Base-by-base conservation (phyloP, 2,888 invertebrate species). In the Morpho deidamia region DNA sequence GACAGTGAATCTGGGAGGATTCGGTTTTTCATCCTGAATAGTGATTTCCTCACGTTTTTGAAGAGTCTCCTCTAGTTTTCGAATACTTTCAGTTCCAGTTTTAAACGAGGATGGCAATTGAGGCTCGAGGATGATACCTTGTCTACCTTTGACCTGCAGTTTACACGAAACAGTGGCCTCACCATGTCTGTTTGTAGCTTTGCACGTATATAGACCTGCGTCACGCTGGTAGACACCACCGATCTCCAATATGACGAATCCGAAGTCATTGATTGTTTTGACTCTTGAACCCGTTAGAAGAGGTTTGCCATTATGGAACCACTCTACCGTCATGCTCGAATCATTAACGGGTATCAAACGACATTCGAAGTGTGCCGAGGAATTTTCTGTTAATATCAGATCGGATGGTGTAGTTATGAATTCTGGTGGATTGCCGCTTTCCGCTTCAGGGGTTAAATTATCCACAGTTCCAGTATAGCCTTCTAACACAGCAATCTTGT, bases 221-320 rank as follows among this genome's bases (percentile, higher is more conserved):
- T 99, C 99, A 52, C 97, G 93, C 78, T 96, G 96, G 71, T 97
- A 97, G 55, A 98, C 96, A 59, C 97, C 98, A 44, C 96, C 94
- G 53, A 99, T 95, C 90, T 99, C 99, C 60, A 99, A 91, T 66
- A 99, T 98, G 7, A 99, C 98, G 78, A 97, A 98, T 51, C 99
- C 99, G 83, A 99, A 99, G 77, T 99, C 99, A 72, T 97, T 97
- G 66, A 98, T 97, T 0, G 98, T 98, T 83, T 98, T 98, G 64
- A 98, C 95, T 74, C 98, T 93, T 7, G 97, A 97, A 57, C 97
- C 97, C 53, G 96, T 95, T 78, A 95, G 92, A 58, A 99, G 92
- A 4, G 97, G 94, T 81, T 97, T 96, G 42, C 98, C 99, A 78
- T 99, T 98, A 74, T 98, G 98, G 93, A 93, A 99, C 99, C 99